These are phyloP conservation scores for Chrysopa pallens DNA, from an alignment of 1,140 invertebrate genomes.

Conservation along the genomic window DNA sequence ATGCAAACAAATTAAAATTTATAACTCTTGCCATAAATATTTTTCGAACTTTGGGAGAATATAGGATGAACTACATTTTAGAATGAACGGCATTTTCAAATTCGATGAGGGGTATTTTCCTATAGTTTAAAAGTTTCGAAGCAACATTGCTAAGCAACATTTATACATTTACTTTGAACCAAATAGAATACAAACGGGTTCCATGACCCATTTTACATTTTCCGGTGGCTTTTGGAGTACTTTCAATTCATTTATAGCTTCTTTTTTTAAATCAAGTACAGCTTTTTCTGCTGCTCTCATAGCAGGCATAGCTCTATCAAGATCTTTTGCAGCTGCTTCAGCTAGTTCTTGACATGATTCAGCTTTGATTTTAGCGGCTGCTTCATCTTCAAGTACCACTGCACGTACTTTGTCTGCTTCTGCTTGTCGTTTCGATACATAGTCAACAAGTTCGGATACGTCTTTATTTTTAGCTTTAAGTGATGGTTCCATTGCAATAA, in stretches of 20 bases:
- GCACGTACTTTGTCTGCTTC: slow-evolving; percentile 64
- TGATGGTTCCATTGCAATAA: slow-evolving; percentile 71
- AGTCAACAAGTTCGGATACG: slow-evolving; percentile 57
- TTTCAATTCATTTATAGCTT: slow-evolving; percentile 75
- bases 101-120: too few relatives aligned
- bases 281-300: slow-evolving; percentile 68
- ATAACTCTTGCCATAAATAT: too few relatives aligned
- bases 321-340: slow-evolving; percentile 69
- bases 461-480: slow-evolving; percentile 67
- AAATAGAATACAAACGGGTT: slow-evolving; percentile 70
- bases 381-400: slow-evolving; percentile 59
- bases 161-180: slow-evolving; percentile 45
- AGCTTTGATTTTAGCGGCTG: slow-evolving; percentile 67
- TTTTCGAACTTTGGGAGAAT: too few relatives aligned
- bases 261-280: slow-evolving; percentile 70
- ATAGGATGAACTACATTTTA: too few relatives aligned
- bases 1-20: too few relatives aligned
- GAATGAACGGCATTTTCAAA: too few relatives aligned
- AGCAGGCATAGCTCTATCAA: slow-evolving; percentile 67
- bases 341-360: slow-evolving; percentile 61
- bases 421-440: slow-evolving; percentile 60
- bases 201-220: slow-evolving; percentile 79
- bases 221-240: slow-evolving; percentile 77
- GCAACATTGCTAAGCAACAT: too few relatives aligned
- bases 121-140: too few relatives aligned